These are phyloP conservation scores for Salarias fasciatus DNA, from an alignment of 2,797 vertebrate genomes.

Conservation along the genomic window DNA sequence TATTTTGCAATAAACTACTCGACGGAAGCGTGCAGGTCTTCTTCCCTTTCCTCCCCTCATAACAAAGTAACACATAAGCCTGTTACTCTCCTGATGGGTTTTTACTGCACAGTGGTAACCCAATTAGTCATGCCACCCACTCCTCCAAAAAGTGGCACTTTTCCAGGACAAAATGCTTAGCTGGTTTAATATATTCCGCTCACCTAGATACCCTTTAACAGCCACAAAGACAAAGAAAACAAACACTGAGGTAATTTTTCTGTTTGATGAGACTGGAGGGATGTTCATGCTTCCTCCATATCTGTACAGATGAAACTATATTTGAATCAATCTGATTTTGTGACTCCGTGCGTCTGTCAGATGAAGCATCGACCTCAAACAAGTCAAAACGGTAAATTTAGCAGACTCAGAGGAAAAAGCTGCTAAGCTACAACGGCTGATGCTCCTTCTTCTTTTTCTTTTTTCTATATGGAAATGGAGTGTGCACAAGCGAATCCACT, in stretches of 20 bases:
- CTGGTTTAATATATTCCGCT: conserved; percentile 59
- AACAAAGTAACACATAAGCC: conserved; percentile 71
- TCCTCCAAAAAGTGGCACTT: conserved; percentile 55
- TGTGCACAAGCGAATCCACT: conserved; percentile 65
- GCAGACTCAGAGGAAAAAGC: conserved; percentile 36
- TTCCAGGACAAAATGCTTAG: conserved; percentile 65
- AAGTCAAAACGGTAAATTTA: conserved; percentile 21
- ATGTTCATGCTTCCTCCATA: neutral
- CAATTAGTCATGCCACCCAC: conserved; percentile 70
- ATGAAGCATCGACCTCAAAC: conserved; percentile 19
- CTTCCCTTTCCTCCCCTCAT: conserved; percentile 41
- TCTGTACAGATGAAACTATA: conserved; percentile 1
- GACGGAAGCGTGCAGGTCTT: conserved; percentile 40
- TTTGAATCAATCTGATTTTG: neutral
- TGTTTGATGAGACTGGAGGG: conserved; percentile 42
- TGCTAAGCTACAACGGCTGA: conserved; percentile 40
- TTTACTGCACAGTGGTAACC: conserved; percentile 68
- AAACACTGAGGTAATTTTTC: conserved; percentile 44
- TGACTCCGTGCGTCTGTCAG: conserved; percentile 10
- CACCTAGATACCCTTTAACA: conserved; percentile 55
- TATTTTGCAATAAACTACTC: conserved; percentile 53
- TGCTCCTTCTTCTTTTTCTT: conserved; percentile 32
- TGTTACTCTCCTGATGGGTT: conserved; percentile 72
- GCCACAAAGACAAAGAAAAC: conserved; percentile 41
- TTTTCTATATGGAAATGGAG: conserved; percentile 49